Evolutionary conservation across 2,888 invertebrate genomes (phyloP).

Genomic region (Diarsia brunnea): DNA sequence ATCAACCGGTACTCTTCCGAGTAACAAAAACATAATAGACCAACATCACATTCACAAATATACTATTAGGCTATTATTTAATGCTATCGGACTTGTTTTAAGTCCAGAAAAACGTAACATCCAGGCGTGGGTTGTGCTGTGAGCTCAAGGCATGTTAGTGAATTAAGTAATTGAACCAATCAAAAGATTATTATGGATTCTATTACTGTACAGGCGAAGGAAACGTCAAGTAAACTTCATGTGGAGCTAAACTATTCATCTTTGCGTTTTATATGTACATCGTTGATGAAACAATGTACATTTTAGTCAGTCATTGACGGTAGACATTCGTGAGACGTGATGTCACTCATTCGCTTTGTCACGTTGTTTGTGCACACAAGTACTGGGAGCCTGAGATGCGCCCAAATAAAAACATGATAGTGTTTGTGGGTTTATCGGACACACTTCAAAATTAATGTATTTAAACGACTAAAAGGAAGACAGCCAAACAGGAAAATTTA

Average conservation of each 20-base stretch:
- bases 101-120: slow-evolving; percentile 67
- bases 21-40: slow-evolving; percentile 1
- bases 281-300: slow-evolving; percentile 61
- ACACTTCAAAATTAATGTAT: slow-evolving; percentile 61
- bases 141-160: slow-evolving; percentile 72
- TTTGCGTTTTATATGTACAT: slow-evolving; percentile 26
- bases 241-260: slow-evolving; percentile 33
- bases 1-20: slow-evolving; percentile 18
- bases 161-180: slow-evolving; percentile 83
- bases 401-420: slow-evolving; percentile 83
- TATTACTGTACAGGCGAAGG: slow-evolving; percentile 60
- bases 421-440: slow-evolving; percentile 78
- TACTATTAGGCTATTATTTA: slow-evolving; percentile 47
- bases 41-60: background rate
- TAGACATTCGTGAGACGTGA: slow-evolving; percentile 81
- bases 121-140: slow-evolving; percentile 70
- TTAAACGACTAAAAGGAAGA: slow-evolving; percentile 47
- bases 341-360: slow-evolving; percentile 83
- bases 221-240: slow-evolving; percentile 70
- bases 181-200: slow-evolving; percentile 73
- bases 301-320: slow-evolving; percentile 64
- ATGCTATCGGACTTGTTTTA: slow-evolving; percentile 58
- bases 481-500: slow-evolving; percentile 63
- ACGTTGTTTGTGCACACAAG: slow-evolving; percentile 79
- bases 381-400: slow-evolving; percentile 73